Conservation (phyloP, 37 sponge, comb jelly and placozoan genomes). For the Cliona cf. orientalis region DNA sequence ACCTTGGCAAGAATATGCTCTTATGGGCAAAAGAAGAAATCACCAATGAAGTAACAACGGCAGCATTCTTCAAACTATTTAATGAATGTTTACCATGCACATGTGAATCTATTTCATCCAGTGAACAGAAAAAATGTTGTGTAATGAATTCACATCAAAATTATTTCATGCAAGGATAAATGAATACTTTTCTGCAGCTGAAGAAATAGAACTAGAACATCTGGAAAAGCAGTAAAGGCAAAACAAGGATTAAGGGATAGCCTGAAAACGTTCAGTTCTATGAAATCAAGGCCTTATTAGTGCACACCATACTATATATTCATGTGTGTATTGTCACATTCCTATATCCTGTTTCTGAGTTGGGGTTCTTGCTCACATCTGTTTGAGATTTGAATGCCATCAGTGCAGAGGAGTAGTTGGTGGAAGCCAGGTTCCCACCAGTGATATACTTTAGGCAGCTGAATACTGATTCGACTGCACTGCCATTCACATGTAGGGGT, state of each 20-base stretch:
- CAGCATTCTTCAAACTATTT: neutral
- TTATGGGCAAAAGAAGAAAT: neutral
- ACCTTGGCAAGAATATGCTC: neutral
- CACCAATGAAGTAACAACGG: neutral
- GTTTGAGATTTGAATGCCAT: neutral
- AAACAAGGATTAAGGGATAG: constrained; percentile 5
- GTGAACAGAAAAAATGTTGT: neutral
- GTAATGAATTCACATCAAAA: neutral
- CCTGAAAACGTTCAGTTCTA: constrained; percentile 12
- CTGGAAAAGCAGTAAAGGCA: too few relatives aligned
- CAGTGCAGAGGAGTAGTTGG: constrained; percentile 29
- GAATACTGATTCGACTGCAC: constrained; percentile 17
- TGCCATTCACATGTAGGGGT: constrained; percentile 6
- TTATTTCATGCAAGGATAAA: constrained; percentile 18
- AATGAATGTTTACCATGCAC: neutral
- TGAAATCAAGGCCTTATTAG: neutral
- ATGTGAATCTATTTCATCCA: neutral
- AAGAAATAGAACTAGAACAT: constrained; percentile 18
- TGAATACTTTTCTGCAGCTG: constrained; percentile 6
- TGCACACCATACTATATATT: neutral
- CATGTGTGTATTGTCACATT: neutral
- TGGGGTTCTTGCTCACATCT: neutral
- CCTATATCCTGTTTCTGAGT: neutral
- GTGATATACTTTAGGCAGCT: constrained; percentile 36
- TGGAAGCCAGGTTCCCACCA: constrained; percentile 34